Percentiles rank a stretch among this genome's conserved stretches.
Evolutionary conservation across 2,797 vertebrate genomes (phyloP).

Genomic region (Bucorvus abyssinicus): DNA sequence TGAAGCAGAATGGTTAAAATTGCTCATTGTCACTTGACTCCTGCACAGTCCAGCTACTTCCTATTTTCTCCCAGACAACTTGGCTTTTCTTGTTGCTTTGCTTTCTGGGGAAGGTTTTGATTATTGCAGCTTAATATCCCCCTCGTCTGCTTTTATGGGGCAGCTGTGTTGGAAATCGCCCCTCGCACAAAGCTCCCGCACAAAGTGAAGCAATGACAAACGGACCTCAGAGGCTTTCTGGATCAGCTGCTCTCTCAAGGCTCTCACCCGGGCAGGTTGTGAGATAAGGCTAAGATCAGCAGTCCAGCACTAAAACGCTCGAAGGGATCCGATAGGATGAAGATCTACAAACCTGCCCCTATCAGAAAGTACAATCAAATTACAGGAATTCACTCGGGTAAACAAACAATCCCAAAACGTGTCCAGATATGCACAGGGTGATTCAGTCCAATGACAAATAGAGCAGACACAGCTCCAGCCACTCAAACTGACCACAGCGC

Average conservation of each 20-base stretch:
- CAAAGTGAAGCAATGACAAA: not conserved
- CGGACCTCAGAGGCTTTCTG: not conserved
- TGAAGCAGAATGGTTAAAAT: not conserved
- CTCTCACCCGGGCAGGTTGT: not conserved
- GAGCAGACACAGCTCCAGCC: not conserved
- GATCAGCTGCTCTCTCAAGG: slow-evolving; percentile 11
- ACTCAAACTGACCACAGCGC: slow-evolving; percentile 47
- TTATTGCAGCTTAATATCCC: not conserved
- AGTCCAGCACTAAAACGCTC: not conserved
- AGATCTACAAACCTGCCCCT: not conserved
- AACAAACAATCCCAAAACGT: slow-evolving; percentile 28
- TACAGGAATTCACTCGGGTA: slow-evolving; percentile 46
- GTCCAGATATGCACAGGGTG: not conserved
- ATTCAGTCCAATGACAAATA: slow-evolving; percentile 23
- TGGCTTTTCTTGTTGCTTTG: not conserved
- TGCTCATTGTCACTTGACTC: not conserved
- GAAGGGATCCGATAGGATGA: not conserved
- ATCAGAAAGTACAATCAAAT: slow-evolving; percentile 44
- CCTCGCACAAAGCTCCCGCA: not conserved
- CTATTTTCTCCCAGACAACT: not conserved
- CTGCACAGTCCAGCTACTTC: not conserved
- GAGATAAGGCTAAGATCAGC: not conserved
- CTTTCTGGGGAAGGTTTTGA: not conserved
- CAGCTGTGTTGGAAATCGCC: not conserved
- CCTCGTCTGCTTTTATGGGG: not conserved